Base-by-base conservation (phyloP, 92 coral and sea anemone genomes). In the Epizoanthus fatuus region DNA sequence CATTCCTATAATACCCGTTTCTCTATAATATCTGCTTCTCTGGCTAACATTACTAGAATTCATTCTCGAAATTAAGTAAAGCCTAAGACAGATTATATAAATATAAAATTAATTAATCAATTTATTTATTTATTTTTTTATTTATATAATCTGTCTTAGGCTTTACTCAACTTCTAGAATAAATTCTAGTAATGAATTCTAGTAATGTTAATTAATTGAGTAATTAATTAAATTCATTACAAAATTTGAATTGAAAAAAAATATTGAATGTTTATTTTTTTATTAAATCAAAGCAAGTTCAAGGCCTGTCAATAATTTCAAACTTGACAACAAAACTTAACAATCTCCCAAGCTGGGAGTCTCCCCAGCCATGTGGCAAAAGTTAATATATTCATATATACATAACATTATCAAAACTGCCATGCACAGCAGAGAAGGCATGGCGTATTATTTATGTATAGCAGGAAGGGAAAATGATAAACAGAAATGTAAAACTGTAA, bases 291-390 rank as follows among this genome's bases (percentile, higher is more conserved):
- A 71, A 37, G 56, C n/a, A 71, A 71, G 77, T 45, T 71, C 77
- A 71, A 71, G 77, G 52, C 77, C 77, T 71, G 77, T 71, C 77
- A 71, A 71, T 71, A 71, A 71, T 45, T 37, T 71, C 54, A 71
- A 71, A 71, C 52, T 71, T 71, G 57, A 29, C 54, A 71, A 71
- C 51, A 71, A 71, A 71, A 71, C 77, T 71, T 71, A 71, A 71
- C 77, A 71, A 71, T 39, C 77, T 71, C 77, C 77, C 54, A 71
- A 71, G 77, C 77, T 45, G 77, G 77, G 77, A 71, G 56, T 71
- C 77, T 71, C 77, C 77, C 77, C 77, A 71, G 77, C 56, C 77
- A 39, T 71, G 77, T 71, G 77, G 51, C 77, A 71, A 71, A 71
- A 71, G 77, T 71, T 45, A 71, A 71, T 39, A 45, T 71, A 11